These are phyloP conservation scores for Diceros bicornis DNA, from an alignment of 2,797 vertebrate species.

Conservation along the genomic window DNA sequence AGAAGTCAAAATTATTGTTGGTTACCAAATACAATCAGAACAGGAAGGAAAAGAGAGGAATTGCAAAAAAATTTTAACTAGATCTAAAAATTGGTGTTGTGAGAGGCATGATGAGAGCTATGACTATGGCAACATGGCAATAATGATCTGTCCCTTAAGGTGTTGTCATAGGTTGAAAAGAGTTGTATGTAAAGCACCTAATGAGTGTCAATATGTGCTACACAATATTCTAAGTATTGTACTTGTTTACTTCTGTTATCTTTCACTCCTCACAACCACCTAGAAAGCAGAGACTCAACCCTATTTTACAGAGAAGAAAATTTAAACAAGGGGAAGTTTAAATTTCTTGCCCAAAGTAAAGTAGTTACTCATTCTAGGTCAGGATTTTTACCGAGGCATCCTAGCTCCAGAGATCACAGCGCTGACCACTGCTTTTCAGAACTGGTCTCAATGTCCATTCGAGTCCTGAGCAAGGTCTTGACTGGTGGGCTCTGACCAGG, in stretches of 20 bases:
- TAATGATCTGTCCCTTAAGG: not conserved
- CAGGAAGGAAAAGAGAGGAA: not conserved
- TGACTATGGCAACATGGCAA: not conserved
- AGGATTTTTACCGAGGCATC: not conserved
- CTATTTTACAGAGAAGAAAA: not conserved
- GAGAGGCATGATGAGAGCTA: not conserved
- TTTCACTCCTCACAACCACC: not conserved
- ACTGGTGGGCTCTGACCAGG: conserved; percentile 14
- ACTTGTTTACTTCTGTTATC: not conserved
- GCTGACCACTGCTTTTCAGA: not conserved
- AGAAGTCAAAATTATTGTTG: not conserved
- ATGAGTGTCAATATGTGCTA: not conserved
- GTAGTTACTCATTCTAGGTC: not conserved
- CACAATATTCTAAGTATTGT: not conserved
- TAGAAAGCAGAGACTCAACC: not conserved
- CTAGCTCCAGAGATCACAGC: not conserved
- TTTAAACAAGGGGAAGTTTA: not conserved
- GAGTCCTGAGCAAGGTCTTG: not conserved
- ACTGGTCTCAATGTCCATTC: not conserved
- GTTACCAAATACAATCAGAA: conserved; percentile 13
- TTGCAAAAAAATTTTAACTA: not conserved
- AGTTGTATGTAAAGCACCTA: not conserved
- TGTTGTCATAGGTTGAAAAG: not conserved
- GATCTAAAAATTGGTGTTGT: not conserved
- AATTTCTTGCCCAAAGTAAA: not conserved